Evolutionary conservation across 2,113 vertebrate species (phyloP), one percentile per base, ranked within the genome.

Genomic region (Halcyon senegalensis): DNA sequence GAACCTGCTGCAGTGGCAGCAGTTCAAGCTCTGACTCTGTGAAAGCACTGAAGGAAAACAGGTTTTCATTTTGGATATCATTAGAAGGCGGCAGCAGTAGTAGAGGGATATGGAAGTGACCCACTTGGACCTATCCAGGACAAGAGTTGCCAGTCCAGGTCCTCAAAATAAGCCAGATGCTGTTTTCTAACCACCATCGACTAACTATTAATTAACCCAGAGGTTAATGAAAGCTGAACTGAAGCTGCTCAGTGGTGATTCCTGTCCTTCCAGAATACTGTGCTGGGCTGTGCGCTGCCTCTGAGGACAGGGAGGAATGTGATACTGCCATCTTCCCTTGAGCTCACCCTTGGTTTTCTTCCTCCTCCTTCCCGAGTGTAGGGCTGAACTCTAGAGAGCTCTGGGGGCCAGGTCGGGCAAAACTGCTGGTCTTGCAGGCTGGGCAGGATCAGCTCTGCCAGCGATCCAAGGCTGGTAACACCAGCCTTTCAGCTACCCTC

Each of bases 211-310:
- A 94, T 95, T 93, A 95, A 72, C 33, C 16, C 35, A 69, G 51
- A 75, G 35, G 43, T 43, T 87, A 53, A 70, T 64, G 48, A 91
- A 91, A 64, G 62, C 81, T 37, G 62, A 43, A 56, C 73, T n/a
- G 55, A 44, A 53, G 68, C 11, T 90, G 56, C 81, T 89, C 44
- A 68, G 62, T 68, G 93, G 86, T 30, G 73, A 81, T 94, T 96
- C 89, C 77, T 95, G 91, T 89, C 77, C 62, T 95, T 91, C 95
- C 66, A 78, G 93, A 91, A 59, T 27, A 2, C 51, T 46, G 21
- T 27, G 46, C 72, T 82, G 16, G 14, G 13, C 78, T 91, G 73
- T 28, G 43, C 0, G 0, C 73, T 81, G 55, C 76, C 78, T 64
- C 62, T 37, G 58, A 90, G 66, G 73, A 74, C 13, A 55, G 59